A percentile compares a stretch with the other conserved stretches of the same genome.
These are phyloP conservation scores for Drosophila neocordata DNA, from an alignment of 1,140 invertebrate genomes.

Conservation along the genomic window DNA sequence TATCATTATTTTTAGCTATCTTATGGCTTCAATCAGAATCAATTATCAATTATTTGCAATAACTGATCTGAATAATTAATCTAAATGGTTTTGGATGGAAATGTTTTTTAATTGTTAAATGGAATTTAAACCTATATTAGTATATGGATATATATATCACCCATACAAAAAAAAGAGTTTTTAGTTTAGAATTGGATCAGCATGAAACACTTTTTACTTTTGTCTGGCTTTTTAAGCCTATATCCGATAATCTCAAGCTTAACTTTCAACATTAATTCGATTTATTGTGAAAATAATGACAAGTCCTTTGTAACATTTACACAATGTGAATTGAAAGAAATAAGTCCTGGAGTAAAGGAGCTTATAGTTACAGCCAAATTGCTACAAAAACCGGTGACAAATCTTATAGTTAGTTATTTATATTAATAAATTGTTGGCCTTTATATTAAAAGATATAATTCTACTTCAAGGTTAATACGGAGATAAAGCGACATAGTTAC, in stretches of 20 bases:
- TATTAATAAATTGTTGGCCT: background rate
- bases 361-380: conserved; percentile 1
- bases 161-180: too few species aligned
- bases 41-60: too few species aligned
- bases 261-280: background rate
- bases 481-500: background rate
- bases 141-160: too few species aligned
- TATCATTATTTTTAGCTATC: too few species aligned
- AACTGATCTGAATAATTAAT: too few species aligned
- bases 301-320: background rate
- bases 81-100: too few species aligned
- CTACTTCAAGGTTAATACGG: background rate
- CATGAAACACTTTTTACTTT: background rate
- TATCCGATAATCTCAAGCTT: background rate
- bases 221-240: background rate
- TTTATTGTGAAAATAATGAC: background rate
- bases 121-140: too few species aligned
- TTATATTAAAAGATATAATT: background rate
- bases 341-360: background rate
- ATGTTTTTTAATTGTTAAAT: too few species aligned
- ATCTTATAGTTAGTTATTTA: conserved; percentile 1
- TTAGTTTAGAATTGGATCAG: background rate
- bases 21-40: too few species aligned
- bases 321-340: background rate
- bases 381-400: conserved; percentile 17